Conservation (phyloP, 1,140 invertebrate species). For the Hylaeus anthracinus region DNA sequence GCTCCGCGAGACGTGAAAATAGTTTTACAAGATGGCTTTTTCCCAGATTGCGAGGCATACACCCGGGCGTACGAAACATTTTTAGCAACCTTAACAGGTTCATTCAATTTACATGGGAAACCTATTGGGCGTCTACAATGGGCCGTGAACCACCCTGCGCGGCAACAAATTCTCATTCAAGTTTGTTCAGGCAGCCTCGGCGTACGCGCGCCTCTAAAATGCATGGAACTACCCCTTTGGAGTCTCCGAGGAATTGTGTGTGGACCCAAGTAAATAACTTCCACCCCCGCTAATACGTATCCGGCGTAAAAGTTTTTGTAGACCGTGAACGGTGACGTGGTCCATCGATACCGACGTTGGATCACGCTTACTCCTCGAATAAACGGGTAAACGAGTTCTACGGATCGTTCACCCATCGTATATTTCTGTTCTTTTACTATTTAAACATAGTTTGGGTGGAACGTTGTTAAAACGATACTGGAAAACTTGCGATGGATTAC, state of each 20-base stretch:
- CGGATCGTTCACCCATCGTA: too few relatives aligned
- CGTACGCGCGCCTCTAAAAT: conserved; percentile 29
- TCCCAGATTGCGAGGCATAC: background rate
- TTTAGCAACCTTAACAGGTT: conserved; percentile 1
- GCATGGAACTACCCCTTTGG: conserved; percentile 38
- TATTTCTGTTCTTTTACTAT: too few relatives aligned
- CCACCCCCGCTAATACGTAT: conserved; percentile 29
- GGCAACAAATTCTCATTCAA: conserved; percentile 18
- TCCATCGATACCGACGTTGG: background rate
- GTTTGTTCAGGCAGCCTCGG: conserved; percentile 4
- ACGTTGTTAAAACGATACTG: too few relatives aligned
- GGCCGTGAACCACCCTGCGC: background rate
- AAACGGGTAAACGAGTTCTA: conserved; percentile 17
- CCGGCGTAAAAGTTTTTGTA: conserved; percentile 22
- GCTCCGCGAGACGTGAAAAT: background rate
- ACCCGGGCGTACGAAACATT: background rate
- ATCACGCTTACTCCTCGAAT: too few relatives aligned
- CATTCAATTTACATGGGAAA: conserved; percentile 21
- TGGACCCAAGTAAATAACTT: conserved; percentile 34
- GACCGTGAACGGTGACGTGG: background rate
- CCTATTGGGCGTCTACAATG: background rate
- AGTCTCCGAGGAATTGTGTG: conserved; percentile 24
- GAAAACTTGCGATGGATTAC: too few relatives aligned
- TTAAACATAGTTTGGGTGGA: too few relatives aligned
- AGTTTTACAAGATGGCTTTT: background rate